These are phyloP conservation scores for Lacerta agilis DNA, from an alignment of 2,797 vertebrate species.

Conservation along the genomic window DNA sequence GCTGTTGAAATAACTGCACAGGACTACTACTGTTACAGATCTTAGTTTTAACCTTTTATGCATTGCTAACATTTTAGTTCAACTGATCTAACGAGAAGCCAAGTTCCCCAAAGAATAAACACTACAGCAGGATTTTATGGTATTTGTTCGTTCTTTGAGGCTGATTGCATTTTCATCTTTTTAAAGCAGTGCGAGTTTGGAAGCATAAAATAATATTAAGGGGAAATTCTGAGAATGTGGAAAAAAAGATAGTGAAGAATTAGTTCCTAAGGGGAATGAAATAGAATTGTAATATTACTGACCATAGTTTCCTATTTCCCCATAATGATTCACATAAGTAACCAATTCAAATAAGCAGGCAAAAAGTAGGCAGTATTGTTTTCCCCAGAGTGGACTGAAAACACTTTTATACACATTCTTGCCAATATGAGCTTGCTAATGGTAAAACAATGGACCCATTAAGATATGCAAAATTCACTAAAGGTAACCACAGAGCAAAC, in stretches of 20 bases:
- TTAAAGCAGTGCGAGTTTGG: constrained; percentile 38
- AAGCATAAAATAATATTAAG: constrained; percentile 44
- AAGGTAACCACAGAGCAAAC: constrained; percentile 48
- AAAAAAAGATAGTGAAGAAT: constrained; percentile 31
- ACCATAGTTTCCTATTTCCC: constrained; percentile 66
- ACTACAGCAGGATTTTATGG: not conserved
- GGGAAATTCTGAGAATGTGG: constrained; percentile 15
- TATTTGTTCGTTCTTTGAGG: not conserved
- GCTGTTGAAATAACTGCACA: not conserved
- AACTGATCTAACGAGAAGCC: not conserved
- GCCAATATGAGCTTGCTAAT: constrained; percentile 60
- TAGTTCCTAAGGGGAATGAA: constrained; percentile 55
- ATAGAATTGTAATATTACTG: constrained; percentile 67
- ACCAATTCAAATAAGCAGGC: constrained; percentile 55
- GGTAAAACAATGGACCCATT: constrained; percentile 59
- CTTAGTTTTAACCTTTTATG: not conserved
- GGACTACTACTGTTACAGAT: not conserved
- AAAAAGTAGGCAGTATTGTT: constrained; percentile 45
- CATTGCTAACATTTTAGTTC: not conserved
- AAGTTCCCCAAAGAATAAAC: not conserved
- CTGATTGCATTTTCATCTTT: constrained; percentile 7
- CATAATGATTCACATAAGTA: constrained; percentile 62
- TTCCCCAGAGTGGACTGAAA: constrained; percentile 62
- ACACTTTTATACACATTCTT: constrained; percentile 63
- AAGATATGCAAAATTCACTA: constrained; percentile 54